Evolutionary conservation across 2,797 vertebrate species (phyloP), one percentile per base, ranked within the genome.

Genomic region (Enteromius treurensis): DNA sequence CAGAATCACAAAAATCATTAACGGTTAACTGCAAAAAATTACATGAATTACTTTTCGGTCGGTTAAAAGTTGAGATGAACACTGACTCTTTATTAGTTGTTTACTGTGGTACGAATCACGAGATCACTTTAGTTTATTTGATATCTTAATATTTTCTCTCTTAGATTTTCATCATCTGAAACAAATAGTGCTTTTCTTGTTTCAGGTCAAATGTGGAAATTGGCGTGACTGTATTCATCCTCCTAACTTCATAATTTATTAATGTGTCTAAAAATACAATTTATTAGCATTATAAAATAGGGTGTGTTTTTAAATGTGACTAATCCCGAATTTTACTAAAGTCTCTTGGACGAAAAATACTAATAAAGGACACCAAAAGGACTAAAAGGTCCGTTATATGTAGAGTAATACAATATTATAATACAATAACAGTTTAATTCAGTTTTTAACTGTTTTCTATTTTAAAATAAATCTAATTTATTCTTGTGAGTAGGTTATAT

Each of bases 31-130:
- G 3, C 26, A 19, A 29, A 32, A 73, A 73, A 51, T 73, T 0
- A 3, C 69, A 19, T 10, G 0, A 32, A 29, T 19, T n/a, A 26
- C 42, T 71, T 70, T 70, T 26, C 4, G 15, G 15, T n/a, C 11
- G 45, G 8, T 73, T 17, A 6, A 49, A 19, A 21, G 26, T 73
- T 73, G 49, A 71, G 69, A 71, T 71, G 47, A 49, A 73, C 26
- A 29, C 10, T 5, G 17, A 21, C 26, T 51, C 8, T 32, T 51
- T 19, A 47, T 45, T 47, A 17, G 6, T 45, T 69, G 11, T 45
- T 69, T 37, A 42, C 5, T 45, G 5, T 17, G 23, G 45, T 70
- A 70, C 4, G 67, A 60, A 13, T 60, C 4, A 32, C 29, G 8
- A 26, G 45, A 71, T 49, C 45, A 19, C 15, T 71, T 29, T 21